Conservation (phyloP, 2,113 vertebrate genomes). For the Neogale vison region DNA sequence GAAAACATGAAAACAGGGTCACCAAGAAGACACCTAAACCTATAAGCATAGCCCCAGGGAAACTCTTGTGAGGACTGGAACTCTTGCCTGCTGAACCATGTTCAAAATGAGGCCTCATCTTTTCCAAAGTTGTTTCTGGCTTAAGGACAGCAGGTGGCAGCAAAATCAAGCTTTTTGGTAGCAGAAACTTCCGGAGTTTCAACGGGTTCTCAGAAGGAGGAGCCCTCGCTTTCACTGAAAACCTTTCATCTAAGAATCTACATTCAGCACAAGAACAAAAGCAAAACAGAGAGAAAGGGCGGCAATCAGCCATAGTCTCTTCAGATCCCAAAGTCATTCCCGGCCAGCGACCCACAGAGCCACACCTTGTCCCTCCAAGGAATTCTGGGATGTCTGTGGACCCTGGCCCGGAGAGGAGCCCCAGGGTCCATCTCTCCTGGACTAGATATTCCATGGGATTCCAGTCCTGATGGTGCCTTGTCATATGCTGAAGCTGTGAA, state of each 20-base stretch:
- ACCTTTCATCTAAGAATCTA: slow-evolving; percentile 14
- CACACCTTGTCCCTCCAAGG: background rate
- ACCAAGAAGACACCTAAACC: background rate
- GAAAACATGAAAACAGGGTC: background rate
- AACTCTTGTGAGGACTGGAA: background rate
- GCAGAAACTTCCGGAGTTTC: background rate
- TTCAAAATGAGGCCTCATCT: background rate
- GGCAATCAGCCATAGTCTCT: background rate
- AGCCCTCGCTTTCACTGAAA: background rate
- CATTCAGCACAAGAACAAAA: background rate
- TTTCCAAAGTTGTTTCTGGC: background rate
- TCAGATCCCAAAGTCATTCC: background rate
- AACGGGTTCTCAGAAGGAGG: background rate
- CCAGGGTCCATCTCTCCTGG: background rate
- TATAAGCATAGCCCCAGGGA: background rate
- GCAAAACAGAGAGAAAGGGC: background rate
- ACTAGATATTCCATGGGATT: background rate
- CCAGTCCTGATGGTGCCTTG: background rate
- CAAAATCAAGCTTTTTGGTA: slow-evolving; percentile 36
- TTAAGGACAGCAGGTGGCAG: slow-evolving; percentile 68
- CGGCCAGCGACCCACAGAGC: background rate
- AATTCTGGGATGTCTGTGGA: background rate
- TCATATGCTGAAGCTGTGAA: background rate
- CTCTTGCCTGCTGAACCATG: accelerated
- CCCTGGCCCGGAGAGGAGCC: background rate